Conservation (phyloP, 2,113 vertebrate species). For the Myiozetetes cayanensis region DNA sequence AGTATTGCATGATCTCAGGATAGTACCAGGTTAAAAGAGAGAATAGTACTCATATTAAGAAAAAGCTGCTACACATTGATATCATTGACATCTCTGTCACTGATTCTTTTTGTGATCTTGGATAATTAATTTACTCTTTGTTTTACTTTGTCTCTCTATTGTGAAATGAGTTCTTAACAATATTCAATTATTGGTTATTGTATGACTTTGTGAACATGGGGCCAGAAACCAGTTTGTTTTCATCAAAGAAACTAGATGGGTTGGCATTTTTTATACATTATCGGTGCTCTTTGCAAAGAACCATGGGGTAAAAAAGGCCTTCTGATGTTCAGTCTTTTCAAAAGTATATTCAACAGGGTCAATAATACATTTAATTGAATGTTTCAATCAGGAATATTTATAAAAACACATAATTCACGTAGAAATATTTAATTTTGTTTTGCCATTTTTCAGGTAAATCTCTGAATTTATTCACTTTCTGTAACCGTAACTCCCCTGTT, state of each 20-base stretch:
- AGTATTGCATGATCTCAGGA: neutral
- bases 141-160: neutral
- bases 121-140: neutral
- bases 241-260: neutral
- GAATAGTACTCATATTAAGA: neutral
- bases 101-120: neutral
- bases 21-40: neutral
- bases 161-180: neutral
- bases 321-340: neutral
- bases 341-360: neutral
- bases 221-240: neutral
- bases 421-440: neutral
- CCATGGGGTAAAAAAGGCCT: fast-evolving
- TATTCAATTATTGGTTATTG: neutral
- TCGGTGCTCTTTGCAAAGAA: neutral
- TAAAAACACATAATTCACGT: neutral
- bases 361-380: neutral
- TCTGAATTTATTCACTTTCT: neutral
- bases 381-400: neutral
- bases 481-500: neutral
- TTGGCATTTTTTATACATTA: neutral
- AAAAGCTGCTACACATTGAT: neutral
- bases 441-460: neutral
- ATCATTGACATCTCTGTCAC: neutral
- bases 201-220: neutral